phyloP scores from a whole-genome alignment of 2,797 vertebrate genomes.

The Hemibagrus guttatus region DNA sequence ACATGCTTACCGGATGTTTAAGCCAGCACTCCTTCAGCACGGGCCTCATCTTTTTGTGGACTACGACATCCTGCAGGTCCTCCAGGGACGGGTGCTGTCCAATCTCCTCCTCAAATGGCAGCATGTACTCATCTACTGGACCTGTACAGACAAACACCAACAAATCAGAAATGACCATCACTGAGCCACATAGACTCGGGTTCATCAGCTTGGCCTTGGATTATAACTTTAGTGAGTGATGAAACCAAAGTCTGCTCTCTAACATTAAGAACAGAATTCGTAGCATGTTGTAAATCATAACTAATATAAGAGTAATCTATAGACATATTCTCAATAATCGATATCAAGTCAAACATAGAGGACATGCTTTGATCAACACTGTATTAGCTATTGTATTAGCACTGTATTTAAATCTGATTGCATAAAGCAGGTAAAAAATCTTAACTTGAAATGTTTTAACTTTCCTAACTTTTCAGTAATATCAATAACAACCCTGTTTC shows the following conservation, averaged over 20 bases:
- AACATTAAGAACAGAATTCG: neutral
- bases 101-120: conserved; percentile 95
- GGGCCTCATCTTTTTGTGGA: conserved; percentile 93
- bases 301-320: neutral
- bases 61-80: conserved; percentile 93
- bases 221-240: neutral
- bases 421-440: neutral
- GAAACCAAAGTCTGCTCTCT: neutral
- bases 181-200: too few species aligned
- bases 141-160: conserved; percentile 67
- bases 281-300: neutral
- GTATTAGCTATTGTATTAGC: neutral
- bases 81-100: conserved; percentile 92
- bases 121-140: conserved; percentile 89
- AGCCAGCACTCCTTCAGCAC: conserved; percentile 90
- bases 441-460: neutral
- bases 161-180: neutral
- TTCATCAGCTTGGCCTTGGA: neutral
- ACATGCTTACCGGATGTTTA: conserved; percentile 84
- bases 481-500: neutral
- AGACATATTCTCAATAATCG: neutral
- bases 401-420: neutral
- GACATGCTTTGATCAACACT: neutral
- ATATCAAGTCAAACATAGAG: neutral
- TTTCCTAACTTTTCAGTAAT: neutral